Base-by-base conservation (phyloP, 2,797 vertebrate genomes). In the Peromyscus attwateri region DNA sequence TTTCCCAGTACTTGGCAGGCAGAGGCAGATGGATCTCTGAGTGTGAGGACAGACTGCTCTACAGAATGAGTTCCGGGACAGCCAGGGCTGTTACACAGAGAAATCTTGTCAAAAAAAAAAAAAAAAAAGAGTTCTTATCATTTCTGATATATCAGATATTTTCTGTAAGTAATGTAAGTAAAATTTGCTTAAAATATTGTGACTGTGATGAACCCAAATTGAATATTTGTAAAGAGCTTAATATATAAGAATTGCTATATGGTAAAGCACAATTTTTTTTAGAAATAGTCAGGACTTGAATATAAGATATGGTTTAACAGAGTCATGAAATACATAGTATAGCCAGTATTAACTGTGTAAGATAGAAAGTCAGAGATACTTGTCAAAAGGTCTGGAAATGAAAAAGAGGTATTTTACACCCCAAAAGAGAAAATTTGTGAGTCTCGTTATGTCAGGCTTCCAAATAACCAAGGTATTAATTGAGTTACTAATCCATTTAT, bases 201-300 rank as follows among this genome's bases (percentile, higher is more conserved):
- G 5, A 76, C 34, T 89, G 82, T 62, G 11, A 11, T 27, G 55
- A 84, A 17, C 71, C 34, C n/a, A 93, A 95, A 76, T 29, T 89
- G 37, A 21, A 77, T 91, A 96, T 75, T 84, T 95, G 1, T 76
- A 34, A 84, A 46, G 13, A 84, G 49, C 9, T 73, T 73, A 60
- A 80, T 52, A 57, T 46, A 66, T 46, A 75, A 2, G 10, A 87
- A 57, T 27, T 64, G 1, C 55, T 73, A 88, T 89, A n/a, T 70
- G 29, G 11, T 70, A 88, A 95, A 95, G 94, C 13, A 92, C 60
- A 95, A 93, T 64, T 90, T 6, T 96, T 85, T 85, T 90, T 76
- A 49, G 31, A 90, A 80, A 73, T 68, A 90, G 70, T 17, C 14
- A 46, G 25, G 3, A 87, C 17, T 79, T 71, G 49, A 70, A 84